Conservation (phyloP, 1,140 invertebrate genomes). For the Bombus difficillimus region DNA sequence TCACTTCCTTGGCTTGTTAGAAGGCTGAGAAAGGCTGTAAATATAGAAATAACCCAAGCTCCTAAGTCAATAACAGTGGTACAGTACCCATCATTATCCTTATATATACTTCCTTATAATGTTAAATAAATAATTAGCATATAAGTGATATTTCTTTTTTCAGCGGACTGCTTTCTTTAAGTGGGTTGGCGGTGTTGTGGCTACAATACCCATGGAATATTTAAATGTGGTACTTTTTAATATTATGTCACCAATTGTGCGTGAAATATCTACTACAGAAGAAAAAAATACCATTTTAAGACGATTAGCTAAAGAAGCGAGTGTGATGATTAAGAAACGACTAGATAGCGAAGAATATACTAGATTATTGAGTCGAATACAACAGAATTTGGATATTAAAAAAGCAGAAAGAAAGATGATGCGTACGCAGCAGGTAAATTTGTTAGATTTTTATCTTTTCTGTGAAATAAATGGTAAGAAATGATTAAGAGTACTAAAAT, state of each 20-base stretch:
- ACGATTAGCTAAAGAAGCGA: conserved; percentile 86
- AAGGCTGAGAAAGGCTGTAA: conserved; percentile 87
- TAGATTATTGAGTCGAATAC: conserved; percentile 83
- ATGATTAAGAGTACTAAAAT: neutral
- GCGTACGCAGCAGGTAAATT: conserved; percentile 83
- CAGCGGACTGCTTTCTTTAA: conserved; percentile 88
- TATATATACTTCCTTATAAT: neutral
- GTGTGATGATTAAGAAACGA: conserved; percentile 86
- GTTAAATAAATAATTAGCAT: neutral
- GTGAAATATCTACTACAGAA: conserved; percentile 86
- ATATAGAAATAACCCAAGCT: conserved; percentile 87
- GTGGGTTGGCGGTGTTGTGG: conserved; percentile 87
- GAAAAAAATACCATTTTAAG: conserved; percentile 83
- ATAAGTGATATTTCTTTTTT: conserved; percentile 39
- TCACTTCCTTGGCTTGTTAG: conserved; percentile 87
- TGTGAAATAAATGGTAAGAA: neutral
- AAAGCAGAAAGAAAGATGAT: conserved; percentile 87
- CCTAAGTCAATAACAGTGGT: conserved; percentile 84
- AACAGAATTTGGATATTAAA: conserved; percentile 85
- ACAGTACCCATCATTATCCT: conserved; percentile 68
- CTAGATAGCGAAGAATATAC: conserved; percentile 87
- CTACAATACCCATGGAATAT: conserved; percentile 83
- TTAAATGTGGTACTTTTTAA: conserved; percentile 83
- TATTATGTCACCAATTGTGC: conserved; percentile 86
- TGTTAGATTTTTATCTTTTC: conserved; percentile 17